A percentile compares a stretch with the other conserved stretches of the same genome.
These are phyloP conservation scores for Xestobium rufovillosum DNA, from an alignment of 2,888 invertebrate genomes.

Conservation along the genomic window DNA sequence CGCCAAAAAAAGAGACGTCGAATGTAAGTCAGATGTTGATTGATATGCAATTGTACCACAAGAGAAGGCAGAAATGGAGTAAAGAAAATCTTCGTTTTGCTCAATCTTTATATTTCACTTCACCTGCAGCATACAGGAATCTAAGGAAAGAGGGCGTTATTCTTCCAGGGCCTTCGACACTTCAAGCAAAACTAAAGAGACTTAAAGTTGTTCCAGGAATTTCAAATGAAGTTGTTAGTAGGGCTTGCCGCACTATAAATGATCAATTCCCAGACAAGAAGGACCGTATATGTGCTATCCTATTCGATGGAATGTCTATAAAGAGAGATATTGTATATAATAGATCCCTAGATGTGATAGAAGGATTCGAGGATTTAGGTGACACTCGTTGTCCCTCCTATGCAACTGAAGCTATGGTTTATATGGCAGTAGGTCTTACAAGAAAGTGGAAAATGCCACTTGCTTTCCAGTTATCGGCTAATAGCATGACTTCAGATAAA, in stretches of 20 bases:
- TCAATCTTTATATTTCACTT: not conserved
- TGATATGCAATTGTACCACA: no score
- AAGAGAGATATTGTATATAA: not conserved
- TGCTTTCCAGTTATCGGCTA: not conserved
- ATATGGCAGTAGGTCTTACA: not conserved
- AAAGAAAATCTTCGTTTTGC: not conserved
- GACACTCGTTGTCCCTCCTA: no score
- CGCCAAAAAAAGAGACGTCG: no score
- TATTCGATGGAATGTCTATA: not conserved
- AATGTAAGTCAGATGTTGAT: no score
- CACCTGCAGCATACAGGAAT: not conserved
- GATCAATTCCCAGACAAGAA: not conserved
- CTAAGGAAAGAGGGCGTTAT: not conserved
- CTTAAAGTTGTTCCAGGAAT: not conserved
- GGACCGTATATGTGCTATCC: slow-evolving; percentile 1
- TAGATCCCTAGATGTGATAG: not conserved
- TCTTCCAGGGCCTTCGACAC: not conserved
- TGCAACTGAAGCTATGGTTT: not conserved
- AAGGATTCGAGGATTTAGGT: slow-evolving; percentile 1
- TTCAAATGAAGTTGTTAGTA: not conserved
- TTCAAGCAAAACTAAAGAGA: not conserved
- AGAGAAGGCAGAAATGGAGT: not conserved
- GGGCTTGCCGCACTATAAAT: not conserved
- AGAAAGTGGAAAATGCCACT: slow-evolving; percentile 3
- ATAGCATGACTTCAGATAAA: not conserved